These are phyloP conservation scores for Nothoprocta perdicaria DNA, from an alignment of 2,113 vertebrate genomes.

Conservation along the genomic window DNA sequence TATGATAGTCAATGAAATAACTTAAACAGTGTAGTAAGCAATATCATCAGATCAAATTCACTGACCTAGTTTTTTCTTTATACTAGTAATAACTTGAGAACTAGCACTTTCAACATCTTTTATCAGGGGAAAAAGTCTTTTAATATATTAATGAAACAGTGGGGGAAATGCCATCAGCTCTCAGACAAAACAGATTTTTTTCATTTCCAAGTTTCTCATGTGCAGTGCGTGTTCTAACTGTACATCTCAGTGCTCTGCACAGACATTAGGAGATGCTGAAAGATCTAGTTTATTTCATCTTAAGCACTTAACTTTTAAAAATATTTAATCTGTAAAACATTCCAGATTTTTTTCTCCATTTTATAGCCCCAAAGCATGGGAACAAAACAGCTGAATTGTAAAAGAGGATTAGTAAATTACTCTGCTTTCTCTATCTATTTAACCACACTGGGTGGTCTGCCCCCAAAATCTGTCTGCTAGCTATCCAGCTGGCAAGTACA, in stretches of 20 bases:
- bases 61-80: background rate
- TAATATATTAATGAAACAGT: background rate
- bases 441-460: slow-evolving; percentile 35
- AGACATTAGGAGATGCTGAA: background rate
- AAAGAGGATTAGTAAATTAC: slow-evolving; percentile 15
- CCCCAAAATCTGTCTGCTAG: slow-evolving; percentile 7
- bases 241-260: background rate
- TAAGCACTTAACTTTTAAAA: background rate
- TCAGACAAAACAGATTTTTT: background rate
- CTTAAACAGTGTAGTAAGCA: slow-evolving; percentile 7
- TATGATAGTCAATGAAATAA: slow-evolving; percentile 1
- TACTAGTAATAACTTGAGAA: background rate
- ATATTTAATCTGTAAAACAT: background rate
- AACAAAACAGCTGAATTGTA: background rate
- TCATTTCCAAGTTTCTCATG: background rate
- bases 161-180: background rate
- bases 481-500: slow-evolving; percentile 26
- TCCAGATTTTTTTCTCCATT: background rate
- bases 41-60: slow-evolving; percentile 29
- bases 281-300: background rate
- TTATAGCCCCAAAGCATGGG: background rate
- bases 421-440: slow-evolving; percentile 17
- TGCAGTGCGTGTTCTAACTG: background rate
- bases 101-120: background rate
- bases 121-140: background rate